These are phyloP conservation scores for Neodiprion fabricii DNA, from an alignment of 1,140 invertebrate genomes.

Conservation along the genomic window DNA sequence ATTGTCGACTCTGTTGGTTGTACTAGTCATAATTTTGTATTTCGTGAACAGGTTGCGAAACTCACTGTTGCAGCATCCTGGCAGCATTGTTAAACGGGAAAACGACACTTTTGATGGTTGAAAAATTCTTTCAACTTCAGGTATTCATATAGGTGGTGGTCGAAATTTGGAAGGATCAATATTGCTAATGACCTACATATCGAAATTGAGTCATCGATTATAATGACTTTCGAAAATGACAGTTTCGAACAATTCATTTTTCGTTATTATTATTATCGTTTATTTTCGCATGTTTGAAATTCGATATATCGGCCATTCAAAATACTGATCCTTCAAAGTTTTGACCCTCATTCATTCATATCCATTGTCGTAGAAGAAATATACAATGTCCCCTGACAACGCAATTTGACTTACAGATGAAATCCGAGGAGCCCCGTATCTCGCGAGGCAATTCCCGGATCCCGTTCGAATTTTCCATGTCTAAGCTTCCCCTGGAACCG, in stretches of 20 bases:
- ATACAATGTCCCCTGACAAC: not conserved
- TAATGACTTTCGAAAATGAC: constrained; percentile 5
- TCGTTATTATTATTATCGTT: not conserved
- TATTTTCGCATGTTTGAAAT: too few species aligned
- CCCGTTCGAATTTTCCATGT: constrained; percentile 33
- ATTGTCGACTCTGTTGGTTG: too few species aligned
- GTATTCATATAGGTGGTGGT: too few species aligned
- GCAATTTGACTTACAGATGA: constrained; percentile 54
- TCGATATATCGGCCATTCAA: too few species aligned
- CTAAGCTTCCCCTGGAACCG: constrained; percentile 45
- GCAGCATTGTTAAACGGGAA: constrained; percentile 36
- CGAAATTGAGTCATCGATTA: constrained; percentile 3
- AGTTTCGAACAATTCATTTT: constrained; percentile 15
- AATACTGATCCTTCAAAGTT: too few species aligned
- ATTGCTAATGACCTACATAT: too few species aligned
- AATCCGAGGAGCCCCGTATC: constrained; percentile 57
- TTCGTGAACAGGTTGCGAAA: not conserved
- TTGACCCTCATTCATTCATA: too few species aligned
- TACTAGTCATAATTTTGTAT: too few species aligned
- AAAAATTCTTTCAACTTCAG: not conserved
- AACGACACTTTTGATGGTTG: constrained; percentile 15
- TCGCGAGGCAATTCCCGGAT: constrained; percentile 41
- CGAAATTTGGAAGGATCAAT: too few species aligned
- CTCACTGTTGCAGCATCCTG: constrained; percentile 43
- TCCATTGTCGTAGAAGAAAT: too few species aligned